Evolutionary conservation across 2,113 vertebrate genomes (phyloP), one percentile per base, ranked within the genome.

Genomic region (Anser cygnoides): DNA sequence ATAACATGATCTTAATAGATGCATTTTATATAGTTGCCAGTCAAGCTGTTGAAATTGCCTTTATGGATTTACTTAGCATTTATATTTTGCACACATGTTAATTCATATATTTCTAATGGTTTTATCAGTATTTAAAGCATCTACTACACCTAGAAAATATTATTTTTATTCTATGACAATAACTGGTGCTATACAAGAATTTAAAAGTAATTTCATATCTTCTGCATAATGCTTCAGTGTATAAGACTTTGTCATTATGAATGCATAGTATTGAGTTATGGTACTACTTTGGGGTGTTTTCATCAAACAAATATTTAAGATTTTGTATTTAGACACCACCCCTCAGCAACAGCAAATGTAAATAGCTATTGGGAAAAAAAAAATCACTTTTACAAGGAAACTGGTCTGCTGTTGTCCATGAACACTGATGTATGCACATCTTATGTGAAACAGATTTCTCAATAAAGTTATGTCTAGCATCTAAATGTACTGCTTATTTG

Each of bases 1-100:
- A 82, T 84, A 39, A 61, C 16, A 12, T 74, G 15, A 86, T 57
- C 66, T 88, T 78, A 96, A 77, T 95, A 92, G 92, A 96, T 65
- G 17, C 4, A 70, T 93, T 93, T 96, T 90, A 61, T 89, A 72
- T 35, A 84, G 13, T 71, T 96, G 54, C 23, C 26, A 55, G 9
- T 72, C 54, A 85, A 52, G 84, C 33, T 78, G 21, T 49, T 84
- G 73, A 93, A 75, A 71, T 63, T 78, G 26, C 15, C 84, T 96
- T 78, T 84, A 11, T 67, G 20, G 29, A 31, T 87, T 91, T 88
- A 83, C 17, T 67, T 67, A 31, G 23, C 3, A 57, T 77, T 91
- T 84, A 1, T 70, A 57, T 83, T 77, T 86, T 94, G 33, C 61
- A 49, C 10, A 73, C 13, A 15, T 25, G 11, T 54, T 66, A 80